Conservation (phyloP, 2,113 vertebrate species). For the Gasterosteus aculeatus region DNA sequence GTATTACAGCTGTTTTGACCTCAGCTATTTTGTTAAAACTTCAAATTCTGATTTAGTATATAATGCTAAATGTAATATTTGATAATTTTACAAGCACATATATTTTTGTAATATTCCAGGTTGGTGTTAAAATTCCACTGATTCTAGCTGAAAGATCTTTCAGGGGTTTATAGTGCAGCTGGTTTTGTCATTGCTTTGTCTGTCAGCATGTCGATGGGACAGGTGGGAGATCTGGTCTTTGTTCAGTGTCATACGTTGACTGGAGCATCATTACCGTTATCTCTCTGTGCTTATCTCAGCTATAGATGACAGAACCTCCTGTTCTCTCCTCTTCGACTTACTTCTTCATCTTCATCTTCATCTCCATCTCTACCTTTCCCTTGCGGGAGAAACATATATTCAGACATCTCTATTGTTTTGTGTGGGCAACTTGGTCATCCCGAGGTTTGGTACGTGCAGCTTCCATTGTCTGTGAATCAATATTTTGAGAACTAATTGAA, state of each 20-base stretch:
- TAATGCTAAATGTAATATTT: background rate
- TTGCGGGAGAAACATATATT: slow-evolving; percentile 3
- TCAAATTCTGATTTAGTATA: background rate
- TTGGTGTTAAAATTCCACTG: background rate
- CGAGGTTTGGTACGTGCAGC: background rate
- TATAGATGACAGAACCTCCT: slow-evolving; percentile 23
- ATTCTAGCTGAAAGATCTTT: slow-evolving; percentile 2
- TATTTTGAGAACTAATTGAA: background rate
- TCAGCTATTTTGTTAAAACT: background rate
- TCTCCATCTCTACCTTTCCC: too few relatives aligned
- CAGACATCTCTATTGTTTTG: background rate
- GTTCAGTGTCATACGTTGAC: slow-evolving; percentile 35
- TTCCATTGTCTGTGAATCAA: slow-evolving; percentile 5
- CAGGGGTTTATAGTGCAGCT: slow-evolving; percentile 1
- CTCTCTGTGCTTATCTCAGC: slow-evolving; percentile 16
- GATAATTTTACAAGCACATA: background rate
- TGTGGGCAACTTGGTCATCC: background rate
- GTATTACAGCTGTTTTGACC: background rate
- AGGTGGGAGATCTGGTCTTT: slow-evolving; percentile 23
- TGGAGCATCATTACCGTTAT: slow-evolving; percentile 32
- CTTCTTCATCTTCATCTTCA: background rate
- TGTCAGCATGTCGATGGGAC: slow-evolving; percentile 26
- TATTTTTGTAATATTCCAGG: background rate
- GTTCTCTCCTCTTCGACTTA: background rate
- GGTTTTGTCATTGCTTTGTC: slow-evolving; percentile 22